Evolutionary conservation across 2,113 vertebrate species (phyloP).

Genomic region (Chinchilla lanigera): DNA sequence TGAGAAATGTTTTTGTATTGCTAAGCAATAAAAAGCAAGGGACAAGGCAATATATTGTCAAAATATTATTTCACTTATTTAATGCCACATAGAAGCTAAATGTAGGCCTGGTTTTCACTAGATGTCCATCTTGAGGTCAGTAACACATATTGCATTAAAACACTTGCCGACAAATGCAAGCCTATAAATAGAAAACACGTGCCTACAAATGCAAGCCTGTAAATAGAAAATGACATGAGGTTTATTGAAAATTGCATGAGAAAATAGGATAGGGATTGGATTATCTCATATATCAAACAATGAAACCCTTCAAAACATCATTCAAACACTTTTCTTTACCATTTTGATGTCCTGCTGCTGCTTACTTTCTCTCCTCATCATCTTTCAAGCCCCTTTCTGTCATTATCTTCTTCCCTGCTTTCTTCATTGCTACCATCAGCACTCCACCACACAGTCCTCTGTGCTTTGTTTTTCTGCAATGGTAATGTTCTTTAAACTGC

Average conservation of each 20-base stretch:
- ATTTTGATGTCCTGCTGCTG: background rate
- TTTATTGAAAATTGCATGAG: conserved; percentile 25
- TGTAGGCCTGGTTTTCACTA: background rate
- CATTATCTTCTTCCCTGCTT: background rate
- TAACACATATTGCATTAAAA: conserved; percentile 38
- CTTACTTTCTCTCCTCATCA: background rate
- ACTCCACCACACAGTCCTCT: background rate
- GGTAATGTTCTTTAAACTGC: background rate
- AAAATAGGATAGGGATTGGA: background rate
- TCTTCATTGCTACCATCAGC: background rate
- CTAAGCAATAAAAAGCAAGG: background rate
- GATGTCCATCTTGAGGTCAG: background rate
- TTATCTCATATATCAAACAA: background rate
- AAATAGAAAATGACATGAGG: background rate
- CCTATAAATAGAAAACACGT: conserved; percentile 37
- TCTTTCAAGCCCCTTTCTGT: background rate
- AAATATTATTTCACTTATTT: conserved; percentile 23
- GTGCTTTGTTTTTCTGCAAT: background rate
- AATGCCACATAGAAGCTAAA: background rate
- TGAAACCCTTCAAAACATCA: background rate
- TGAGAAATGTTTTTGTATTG: conserved; percentile 14
- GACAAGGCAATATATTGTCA: background rate
- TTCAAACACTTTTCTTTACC: background rate
- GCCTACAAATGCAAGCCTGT: background rate
- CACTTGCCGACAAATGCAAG: background rate